Percentiles rank a stretch among this genome's conserved stretches.
phyloP scores from a whole-genome alignment of 2,888 invertebrate genomes.

The Platynereis dumerilii region DNA sequence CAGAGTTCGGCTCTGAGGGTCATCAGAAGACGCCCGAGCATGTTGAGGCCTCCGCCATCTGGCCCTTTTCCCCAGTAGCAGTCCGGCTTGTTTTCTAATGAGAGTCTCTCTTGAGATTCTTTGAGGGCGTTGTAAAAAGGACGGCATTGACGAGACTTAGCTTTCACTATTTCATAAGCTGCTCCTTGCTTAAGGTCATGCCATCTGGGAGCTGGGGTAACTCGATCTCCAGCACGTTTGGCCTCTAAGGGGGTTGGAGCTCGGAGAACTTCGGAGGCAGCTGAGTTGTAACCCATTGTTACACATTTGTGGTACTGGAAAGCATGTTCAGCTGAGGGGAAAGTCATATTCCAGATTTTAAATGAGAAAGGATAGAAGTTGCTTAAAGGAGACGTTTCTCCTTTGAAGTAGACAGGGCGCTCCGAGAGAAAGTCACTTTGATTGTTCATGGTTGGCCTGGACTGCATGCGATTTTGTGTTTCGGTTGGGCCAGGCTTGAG shows the following conservation, averaged over 20 bases:
- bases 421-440: neutral
- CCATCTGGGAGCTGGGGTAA: neutral
- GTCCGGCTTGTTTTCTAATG: neutral
- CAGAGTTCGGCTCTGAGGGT: neutral
- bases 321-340: neutral
- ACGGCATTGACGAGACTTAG: neutral
- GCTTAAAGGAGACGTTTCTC: neutral
- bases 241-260: neutral
- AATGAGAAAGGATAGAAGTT: neutral
- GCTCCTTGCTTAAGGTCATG: conserved; percentile 9
- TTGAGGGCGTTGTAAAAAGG: neutral
- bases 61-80: neutral
- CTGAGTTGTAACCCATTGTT: neutral
- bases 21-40: too few relatives aligned
- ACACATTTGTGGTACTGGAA: conserved; percentile 3
- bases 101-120: neutral
- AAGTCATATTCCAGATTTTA: neutral
- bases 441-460: too few relatives aligned
- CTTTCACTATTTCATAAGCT: conserved; percentile 1
- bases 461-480: too few relatives aligned
- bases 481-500: too few relatives aligned
- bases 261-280: neutral
- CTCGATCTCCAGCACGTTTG: neutral
- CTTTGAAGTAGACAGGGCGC: neutral
- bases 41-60: neutral